Conservation (phyloP, 1,140 invertebrate genomes). For the Venturia canescens region DNA sequence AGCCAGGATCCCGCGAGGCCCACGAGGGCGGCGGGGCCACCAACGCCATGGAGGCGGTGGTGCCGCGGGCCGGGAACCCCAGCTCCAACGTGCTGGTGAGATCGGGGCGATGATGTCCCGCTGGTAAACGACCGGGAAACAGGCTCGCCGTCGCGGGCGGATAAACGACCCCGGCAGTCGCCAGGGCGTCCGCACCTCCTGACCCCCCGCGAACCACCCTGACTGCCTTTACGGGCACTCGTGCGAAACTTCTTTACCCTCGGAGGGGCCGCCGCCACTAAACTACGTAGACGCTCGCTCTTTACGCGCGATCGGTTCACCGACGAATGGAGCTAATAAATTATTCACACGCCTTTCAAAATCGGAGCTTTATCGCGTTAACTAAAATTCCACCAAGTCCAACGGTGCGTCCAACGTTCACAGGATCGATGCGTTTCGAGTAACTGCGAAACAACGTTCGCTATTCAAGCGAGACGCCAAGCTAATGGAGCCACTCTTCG, state of each 20-base stretch:
- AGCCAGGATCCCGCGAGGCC: conserved; percentile 82
- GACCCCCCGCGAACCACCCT: conserved; percentile 75
- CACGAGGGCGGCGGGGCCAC: conserved; percentile 81
- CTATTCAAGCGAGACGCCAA: neutral
- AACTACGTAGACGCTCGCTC: neutral
- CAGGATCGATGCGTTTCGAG: no score
- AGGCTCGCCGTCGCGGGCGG: conserved; percentile 76
- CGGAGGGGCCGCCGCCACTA: conserved; percentile 11
- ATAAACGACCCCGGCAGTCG: conserved; percentile 76
- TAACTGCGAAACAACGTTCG: neutral
- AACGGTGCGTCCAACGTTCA: no score
- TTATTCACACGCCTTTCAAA: no score
- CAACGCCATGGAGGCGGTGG: conserved; percentile 81
- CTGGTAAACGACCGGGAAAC: conserved; percentile 72
- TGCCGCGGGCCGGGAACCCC: conserved; percentile 79
- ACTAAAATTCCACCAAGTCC: no score
- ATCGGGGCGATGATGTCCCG: conserved; percentile 72
- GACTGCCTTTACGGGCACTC: conserved; percentile 60
- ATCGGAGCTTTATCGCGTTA: no score
- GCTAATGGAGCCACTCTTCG: neutral
- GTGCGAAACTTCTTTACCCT: conserved; percentile 29
- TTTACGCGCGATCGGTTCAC: no score
- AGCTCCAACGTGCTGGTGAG: conserved; percentile 78
- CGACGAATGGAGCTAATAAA: no score
- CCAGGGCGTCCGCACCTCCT: conserved; percentile 75